Evolutionary conservation across 2,888 invertebrate genomes (phyloP).

Genomic region (Siphlonurus alternatus): DNA sequence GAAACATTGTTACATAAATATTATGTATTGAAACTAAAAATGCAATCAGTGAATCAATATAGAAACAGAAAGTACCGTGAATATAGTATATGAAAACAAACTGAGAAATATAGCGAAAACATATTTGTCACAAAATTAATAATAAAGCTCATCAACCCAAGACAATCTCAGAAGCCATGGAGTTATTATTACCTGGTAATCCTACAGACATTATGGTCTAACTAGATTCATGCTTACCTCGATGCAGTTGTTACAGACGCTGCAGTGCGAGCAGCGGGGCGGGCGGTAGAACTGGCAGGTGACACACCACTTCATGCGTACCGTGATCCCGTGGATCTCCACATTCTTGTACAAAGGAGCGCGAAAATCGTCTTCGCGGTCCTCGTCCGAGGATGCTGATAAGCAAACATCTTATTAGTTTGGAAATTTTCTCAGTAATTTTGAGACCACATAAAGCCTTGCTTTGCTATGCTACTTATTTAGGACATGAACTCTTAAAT

Average conservation of each 20-base stretch:
- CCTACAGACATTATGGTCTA: too few species aligned
- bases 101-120: too few species aligned
- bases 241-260: constrained; percentile 97
- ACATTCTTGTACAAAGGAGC: constrained; percentile 94
- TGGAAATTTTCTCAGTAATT: not conserved
- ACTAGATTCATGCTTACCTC: constrained; percentile 56
- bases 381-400: constrained; percentile 91
- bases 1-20: too few species aligned
- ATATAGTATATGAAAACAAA: too few species aligned
- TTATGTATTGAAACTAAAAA: too few species aligned
- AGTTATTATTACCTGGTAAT: too few species aligned
- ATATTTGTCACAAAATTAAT: too few species aligned
- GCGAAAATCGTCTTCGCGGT: constrained; percentile 91
- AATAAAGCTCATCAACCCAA: too few species aligned
- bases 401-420: constrained; percentile 12
- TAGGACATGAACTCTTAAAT: too few species aligned
- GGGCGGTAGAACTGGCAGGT: constrained; percentile 99
- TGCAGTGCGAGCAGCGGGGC: constrained; percentile 97
- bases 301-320: constrained; percentile 99
- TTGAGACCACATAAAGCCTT: not conserved
- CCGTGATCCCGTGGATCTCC: constrained; percentile 95
- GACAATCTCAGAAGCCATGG: too few species aligned
- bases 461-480: not conserved
- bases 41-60: too few species aligned
- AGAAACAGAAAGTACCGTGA: too few species aligned